Evolutionary conservation across 2,113 vertebrate species (phyloP), one percentile per base, ranked within the genome.

Genomic region (Gambusia holbrooki): DNA sequence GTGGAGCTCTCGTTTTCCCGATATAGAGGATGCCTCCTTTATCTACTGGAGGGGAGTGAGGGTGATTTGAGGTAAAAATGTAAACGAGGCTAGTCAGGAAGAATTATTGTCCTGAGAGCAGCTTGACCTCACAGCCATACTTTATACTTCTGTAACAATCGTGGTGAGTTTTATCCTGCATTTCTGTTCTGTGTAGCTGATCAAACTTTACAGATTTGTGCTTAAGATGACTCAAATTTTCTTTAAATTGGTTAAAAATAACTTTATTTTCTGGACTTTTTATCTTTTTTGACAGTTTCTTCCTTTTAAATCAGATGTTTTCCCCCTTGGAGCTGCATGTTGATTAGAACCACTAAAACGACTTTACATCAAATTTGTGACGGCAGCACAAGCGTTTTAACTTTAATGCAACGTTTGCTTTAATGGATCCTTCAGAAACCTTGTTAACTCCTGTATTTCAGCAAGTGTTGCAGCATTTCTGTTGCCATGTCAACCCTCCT

Each of bases 51-150:
- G 72, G 58, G 68, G 77, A 66, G 28, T 63, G 79, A n/a, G 66
- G 81, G 83, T 82, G 77, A 86, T 80, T n/a, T 74, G 80, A 83
- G 88, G 90, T 89, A 17, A 82, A 86, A 87, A 91, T 66, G 83
- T 89, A 88, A 82, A 88, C 81, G 58, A 73, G 76, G 68, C 77
- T 64, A 30, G 68, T 81, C 84, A 73, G 81, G 82, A 80, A 71
- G 66, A 81, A 86, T 87, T 84, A 87, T 78, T 62, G 64, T 89
- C 81, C 67, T 76, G 66, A 30, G 81, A 87, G 81, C 77, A 51
- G 76, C 76, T 5, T 35, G 80, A 66, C 68, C 77, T 33, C 35
- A 62, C 62, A 33, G 80, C 73, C 0, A 66, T 66, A 54, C 64
- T 45, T 66, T 7, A 33, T 61, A 25, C 73, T 66, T 28, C 5